Conservation (phyloP, 2,113 vertebrate species). For the Rhea americana region DNA sequence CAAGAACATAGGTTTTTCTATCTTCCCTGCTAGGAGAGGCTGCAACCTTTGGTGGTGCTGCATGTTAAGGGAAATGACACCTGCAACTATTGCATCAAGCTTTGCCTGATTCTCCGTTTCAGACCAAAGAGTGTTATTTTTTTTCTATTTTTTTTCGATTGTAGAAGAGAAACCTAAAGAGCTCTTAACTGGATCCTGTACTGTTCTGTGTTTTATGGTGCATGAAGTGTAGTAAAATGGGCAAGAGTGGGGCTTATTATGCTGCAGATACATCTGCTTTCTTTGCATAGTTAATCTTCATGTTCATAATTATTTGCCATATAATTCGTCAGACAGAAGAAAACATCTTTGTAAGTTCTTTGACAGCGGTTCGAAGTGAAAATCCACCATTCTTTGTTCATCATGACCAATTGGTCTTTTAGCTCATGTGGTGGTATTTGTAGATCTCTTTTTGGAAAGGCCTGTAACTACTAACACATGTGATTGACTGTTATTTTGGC, state of each 20-base stretch:
- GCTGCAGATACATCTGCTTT: not conserved
- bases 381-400: not conserved
- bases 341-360: not conserved
- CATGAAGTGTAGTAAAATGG: not conserved
- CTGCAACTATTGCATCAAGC: not conserved
- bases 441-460: not conserved
- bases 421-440: not conserved
- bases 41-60: not conserved
- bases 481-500: not conserved
- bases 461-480: not conserved
- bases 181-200: not conserved
- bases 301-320: not conserved
- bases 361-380: not conserved
- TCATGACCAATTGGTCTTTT: not conserved
- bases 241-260: not conserved
- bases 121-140: not conserved
- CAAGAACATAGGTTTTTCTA: rapidly evolving
- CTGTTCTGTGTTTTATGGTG: too few relatives aligned
- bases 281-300: not conserved
- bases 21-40: not conserved
- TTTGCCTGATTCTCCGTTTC: not conserved
- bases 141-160: not conserved
- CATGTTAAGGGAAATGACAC: not conserved
- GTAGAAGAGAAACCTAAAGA: not conserved
- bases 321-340: not conserved